Evolutionary conservation across 2,797 vertebrate species (phyloP), one percentile per base, ranked within the genome.

Genomic region (Melanotaenia nigrans): DNA sequence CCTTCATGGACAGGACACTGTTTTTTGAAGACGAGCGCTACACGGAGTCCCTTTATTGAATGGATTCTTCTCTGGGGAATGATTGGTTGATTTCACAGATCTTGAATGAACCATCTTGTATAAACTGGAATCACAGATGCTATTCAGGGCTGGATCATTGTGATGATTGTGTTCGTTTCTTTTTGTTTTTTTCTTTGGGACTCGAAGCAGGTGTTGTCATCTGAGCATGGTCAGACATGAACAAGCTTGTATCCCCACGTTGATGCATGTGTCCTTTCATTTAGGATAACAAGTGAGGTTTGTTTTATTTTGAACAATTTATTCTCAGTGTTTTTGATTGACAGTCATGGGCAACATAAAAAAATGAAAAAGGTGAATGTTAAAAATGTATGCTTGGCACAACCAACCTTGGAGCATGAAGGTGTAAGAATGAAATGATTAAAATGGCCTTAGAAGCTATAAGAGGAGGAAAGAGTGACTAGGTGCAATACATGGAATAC

Each of bases 391-490:
- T 66, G 61, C 54, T 65, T 42, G 55, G 30, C 65, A 54, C 45
- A 61, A 73, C 24, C 47, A 47, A 56, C 40, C 40, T 42, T 42
- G 13, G 70, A 65, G 47, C 32, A 67, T 70, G 33, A 75, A 65
- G 61, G 65, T 63, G 58, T 54, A 68, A 60, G 55, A 73, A 79
- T 78, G 60, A 64, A n/a, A 65, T 35, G 35, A 65, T 79, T 75
- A 47, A 83, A 83, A 91, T 84, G 83, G 89, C 91, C 90, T 91
- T 91, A 85, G 80, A 71, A 71, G 81, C 38, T 63, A 16, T 69
- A 57, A 78, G 55, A 42, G 68, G 38, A 32, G 22, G 8, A 53
- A 24, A 14, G 18, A 5, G 42, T 76, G 76, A 55, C 20, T 60
- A 63, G 73, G 63, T 88, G 84, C 77, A 82, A 85, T 85, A 82